Percentiles rank a stretch among this genome's conserved stretches.
Conservation (phyloP, 2,113 vertebrate species). For the Kryptolebias marmoratus region DNA sequence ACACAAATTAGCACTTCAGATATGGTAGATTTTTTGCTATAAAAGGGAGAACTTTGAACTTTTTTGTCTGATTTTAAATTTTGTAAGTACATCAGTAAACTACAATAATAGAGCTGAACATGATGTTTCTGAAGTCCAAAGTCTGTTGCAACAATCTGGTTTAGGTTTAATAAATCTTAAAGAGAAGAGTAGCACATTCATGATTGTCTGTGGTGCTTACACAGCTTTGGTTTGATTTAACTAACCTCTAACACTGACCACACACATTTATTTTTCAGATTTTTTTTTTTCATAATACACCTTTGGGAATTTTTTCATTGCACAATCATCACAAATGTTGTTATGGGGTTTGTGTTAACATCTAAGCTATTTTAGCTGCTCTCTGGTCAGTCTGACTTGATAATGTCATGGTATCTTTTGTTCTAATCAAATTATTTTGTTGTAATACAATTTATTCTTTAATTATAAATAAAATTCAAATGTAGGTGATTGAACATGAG, state of each 20-base stretch:
- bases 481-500: conserved; percentile 11
- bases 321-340: not conserved
- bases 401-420: not conserved
- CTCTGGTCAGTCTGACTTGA: too few relatives aligned
- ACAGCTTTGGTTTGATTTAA: too few relatives aligned
- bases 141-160: too few relatives aligned
- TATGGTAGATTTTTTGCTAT: not conserved
- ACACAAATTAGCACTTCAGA: not conserved
- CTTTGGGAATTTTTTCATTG: too few relatives aligned
- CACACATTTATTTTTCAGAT: not conserved
- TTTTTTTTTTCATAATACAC: not conserved
- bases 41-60: not conserved
- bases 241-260: too few relatives aligned
- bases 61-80: not conserved
- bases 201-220: too few relatives aligned
- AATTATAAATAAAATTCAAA: not conserved
- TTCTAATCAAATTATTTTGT: not conserved
- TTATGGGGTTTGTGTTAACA: not conserved
- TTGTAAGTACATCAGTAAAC: not conserved
- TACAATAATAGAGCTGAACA: not conserved
- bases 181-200: too few relatives aligned
- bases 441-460: not conserved
- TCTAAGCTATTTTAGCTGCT: too few relatives aligned
- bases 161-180: too few relatives aligned
- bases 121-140: not conserved